Evolutionary conservation across 2,797 vertebrate genomes (phyloP).

Genomic region (Brachymystax lenok): DNA sequence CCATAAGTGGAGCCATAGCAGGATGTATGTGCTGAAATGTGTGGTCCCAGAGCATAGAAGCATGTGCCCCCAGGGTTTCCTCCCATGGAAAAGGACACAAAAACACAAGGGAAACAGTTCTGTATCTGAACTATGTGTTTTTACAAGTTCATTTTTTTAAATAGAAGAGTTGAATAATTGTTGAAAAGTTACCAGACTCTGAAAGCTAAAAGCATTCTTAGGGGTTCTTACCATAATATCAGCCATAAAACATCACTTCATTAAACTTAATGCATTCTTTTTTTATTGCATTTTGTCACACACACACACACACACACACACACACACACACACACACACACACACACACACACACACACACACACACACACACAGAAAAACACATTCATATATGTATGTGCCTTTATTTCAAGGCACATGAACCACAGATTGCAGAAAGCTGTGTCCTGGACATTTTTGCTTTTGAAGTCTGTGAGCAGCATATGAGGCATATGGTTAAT

Average conservation of each 20-base stretch:
- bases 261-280: not conserved
- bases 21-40: slow-evolving; percentile 28
- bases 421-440: slow-evolving; percentile 52
- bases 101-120: not conserved
- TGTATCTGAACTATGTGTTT: not conserved
- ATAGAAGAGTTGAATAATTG: too few species aligned
- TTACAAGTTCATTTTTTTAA: not conserved
- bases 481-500: slow-evolving; percentile 16
- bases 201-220: slow-evolving; percentile 2
- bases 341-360: not conserved
- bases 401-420: slow-evolving; percentile 49
- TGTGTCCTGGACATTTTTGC: slow-evolving; percentile 30
- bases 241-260: not conserved
- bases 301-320: not conserved
- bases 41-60: slow-evolving; percentile 7
- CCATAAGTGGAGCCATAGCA: not conserved
- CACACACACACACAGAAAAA: not conserved
- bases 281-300: not conserved
- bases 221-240: slow-evolving; percentile 6
- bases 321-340: not conserved
- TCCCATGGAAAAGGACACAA: slow-evolving; percentile 18
- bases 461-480: slow-evolving; percentile 34
- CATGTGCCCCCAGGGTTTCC: slow-evolving; percentile 16
- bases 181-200: not conserved
- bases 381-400: slow-evolving; percentile 43